Conservation (phyloP, 30 jellyfish, hydroid and myxozoan species). For the Sanderia malayensis region DNA sequence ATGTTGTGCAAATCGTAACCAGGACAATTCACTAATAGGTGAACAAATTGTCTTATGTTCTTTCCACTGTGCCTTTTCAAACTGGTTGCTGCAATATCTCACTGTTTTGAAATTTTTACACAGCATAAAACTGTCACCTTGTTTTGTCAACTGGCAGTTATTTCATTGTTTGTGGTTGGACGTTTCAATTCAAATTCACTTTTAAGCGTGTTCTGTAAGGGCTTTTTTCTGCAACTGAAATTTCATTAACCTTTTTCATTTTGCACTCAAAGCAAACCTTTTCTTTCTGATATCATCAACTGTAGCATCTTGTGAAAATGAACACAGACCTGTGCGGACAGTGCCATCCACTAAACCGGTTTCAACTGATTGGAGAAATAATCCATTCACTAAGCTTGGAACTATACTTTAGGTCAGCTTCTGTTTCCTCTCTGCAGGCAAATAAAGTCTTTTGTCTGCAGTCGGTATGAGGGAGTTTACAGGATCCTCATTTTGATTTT, state of each 20-base stretch:
- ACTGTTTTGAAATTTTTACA: slow-evolving; percentile 11
- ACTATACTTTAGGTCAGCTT: slow-evolving; percentile 22
- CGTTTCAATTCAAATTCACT: slow-evolving; percentile 9
- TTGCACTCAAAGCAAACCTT: slow-evolving; percentile 16
- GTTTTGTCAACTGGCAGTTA: not conserved
- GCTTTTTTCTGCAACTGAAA: slow-evolving; percentile 25
- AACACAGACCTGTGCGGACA: slow-evolving; percentile 32
- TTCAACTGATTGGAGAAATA: slow-evolving; percentile 42
- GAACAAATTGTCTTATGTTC: slow-evolving; percentile 6
- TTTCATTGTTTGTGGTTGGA: slow-evolving; percentile 7
- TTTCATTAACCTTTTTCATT: slow-evolving; percentile 10
- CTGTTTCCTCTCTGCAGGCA: slow-evolving; percentile 48
- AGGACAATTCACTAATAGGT: too few species aligned
- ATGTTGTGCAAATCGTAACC: too few species aligned
- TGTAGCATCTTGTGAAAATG: slow-evolving; percentile 28
- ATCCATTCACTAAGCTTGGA: slow-evolving; percentile 24
- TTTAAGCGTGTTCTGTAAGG: not conserved
- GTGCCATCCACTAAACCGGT: slow-evolving; percentile 42
- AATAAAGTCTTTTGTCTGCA: slow-evolving; percentile 32
- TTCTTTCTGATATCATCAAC: slow-evolving; percentile 34
- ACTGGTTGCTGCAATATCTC: slow-evolving; percentile 12
- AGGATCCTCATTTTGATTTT: slow-evolving; percentile 9
- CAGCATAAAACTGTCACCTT: slow-evolving; percentile 8
- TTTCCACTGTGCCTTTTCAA: slow-evolving; percentile 18
- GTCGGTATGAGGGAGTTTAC: slow-evolving; percentile 14